phyloP scores from a whole-genome alignment of 2,797 vertebrate species.

The Natrix natrix region DNA sequence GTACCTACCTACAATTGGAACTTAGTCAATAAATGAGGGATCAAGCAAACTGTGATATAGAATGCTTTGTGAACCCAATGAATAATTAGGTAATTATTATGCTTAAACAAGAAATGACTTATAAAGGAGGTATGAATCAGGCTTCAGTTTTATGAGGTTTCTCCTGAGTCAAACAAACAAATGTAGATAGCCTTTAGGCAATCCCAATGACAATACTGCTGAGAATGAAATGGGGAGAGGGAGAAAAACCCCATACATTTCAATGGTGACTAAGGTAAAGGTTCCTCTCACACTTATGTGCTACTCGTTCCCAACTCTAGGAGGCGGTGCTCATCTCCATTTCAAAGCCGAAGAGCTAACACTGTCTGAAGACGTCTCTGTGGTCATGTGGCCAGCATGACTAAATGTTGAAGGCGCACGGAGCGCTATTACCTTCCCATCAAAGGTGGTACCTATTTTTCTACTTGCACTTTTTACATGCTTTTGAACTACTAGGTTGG shows the following conservation, averaged over 20 bases:
- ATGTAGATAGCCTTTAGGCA: background rate
- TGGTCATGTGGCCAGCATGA: too few species aligned
- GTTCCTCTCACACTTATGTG: too few species aligned
- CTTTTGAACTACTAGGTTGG: too few species aligned
- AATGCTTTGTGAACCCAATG: background rate
- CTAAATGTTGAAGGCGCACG: too few species aligned
- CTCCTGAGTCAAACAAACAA: background rate
- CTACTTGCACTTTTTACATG: too few species aligned
- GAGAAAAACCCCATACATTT: background rate
- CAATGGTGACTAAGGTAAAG: background rate
- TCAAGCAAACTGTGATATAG: background rate
- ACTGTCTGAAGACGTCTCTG: too few species aligned
- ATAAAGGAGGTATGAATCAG: background rate
- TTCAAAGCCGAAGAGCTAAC: too few species aligned
- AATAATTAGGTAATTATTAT: background rate
- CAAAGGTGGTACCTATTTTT: too few species aligned
- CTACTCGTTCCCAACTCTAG: too few species aligned
- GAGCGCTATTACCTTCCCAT: too few species aligned
- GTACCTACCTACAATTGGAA: background rate
- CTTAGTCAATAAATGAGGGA: background rate
- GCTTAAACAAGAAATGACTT: background rate
- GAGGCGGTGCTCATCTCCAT: too few species aligned
- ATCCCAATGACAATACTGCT: background rate
- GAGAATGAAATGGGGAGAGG: background rate
- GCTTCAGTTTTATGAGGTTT: background rate